Conservation (phyloP, 2,888 invertebrate species). For the Coecobrya sp. region DNA sequence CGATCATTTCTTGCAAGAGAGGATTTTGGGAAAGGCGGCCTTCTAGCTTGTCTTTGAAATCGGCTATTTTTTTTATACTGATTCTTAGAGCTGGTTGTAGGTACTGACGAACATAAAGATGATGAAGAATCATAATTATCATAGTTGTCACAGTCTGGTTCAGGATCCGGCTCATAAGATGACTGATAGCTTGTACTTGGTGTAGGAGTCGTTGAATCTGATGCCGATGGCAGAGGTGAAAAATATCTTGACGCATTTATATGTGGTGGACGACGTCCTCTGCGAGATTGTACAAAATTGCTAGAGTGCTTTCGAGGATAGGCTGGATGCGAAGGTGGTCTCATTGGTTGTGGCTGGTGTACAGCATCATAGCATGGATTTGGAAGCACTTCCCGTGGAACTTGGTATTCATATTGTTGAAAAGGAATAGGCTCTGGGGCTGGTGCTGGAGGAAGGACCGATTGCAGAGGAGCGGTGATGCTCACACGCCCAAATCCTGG, state of each 20-base stretch:
- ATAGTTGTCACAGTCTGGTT: no score
- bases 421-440: neutral
- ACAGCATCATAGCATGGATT: conserved; percentile 12
- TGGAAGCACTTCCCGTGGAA: neutral
- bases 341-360: neutral
- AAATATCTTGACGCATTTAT: neutral
- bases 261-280: neutral
- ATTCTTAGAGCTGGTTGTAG: no score
- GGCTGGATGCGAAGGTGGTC: neutral
- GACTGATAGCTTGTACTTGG: neutral
- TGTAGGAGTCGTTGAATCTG: neutral
- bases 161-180: no score
- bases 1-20: neutral
- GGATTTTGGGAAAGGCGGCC: neutral
- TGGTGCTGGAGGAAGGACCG: neutral
- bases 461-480: neutral
- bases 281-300: neutral
- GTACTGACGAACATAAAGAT: no score
- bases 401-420: neutral
- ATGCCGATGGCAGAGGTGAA: neutral
- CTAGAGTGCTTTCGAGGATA: neutral
- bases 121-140: no score
- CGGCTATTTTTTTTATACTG: no score
- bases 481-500: neutral
- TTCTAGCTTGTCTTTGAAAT: no score